Base-by-base conservation (phyloP, 2,888 invertebrate genomes). In the Myopa tessellatipennis region DNA sequence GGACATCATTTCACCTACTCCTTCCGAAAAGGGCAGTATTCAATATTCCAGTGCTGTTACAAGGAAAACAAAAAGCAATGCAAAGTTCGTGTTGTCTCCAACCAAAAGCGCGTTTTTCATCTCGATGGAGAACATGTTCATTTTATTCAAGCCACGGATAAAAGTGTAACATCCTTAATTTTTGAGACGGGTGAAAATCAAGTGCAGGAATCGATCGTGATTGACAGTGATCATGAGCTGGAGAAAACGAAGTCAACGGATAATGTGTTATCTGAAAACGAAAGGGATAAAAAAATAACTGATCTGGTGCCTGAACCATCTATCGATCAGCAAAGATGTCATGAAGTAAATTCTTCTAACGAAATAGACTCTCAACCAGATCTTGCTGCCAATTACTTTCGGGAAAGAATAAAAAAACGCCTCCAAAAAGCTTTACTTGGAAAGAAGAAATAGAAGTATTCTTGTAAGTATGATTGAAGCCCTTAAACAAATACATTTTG, bases 21-120 rank as follows among this genome's bases (percentile, higher is more conserved):
- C 52, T 89, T 85, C 81, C 88, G 89, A 26, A 86, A 88, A 71
- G 85, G 85, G 14, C 83, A 84, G 50, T 88, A 82, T 71, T 86
- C 86, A 14, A 86, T 88, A 38, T 88, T 88, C 81, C 87, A 88
- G 74, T 88, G 88, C 80, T 87, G 88, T 73, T 88, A 86, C 79
- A 84, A 87, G 18, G 88, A 88, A 72, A 87, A 86, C 52, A 87
- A 85, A 36, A 86, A 86, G 40, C 85, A 88, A 78, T 89, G 89
- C 77, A 82, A 83, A 75, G 85, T 87, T 50, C 87, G 88, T 7
- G 85, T 89, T 4, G 86, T 89, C 3, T 85, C 87, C 61, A 85
- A 88, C 78, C 85, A 86, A 60, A 88, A 88, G 55, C 83, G 85
- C 1, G 88, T 88, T 0, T 89, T 85, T 73, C 87, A 85, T 12